phyloP scores from a whole-genome alignment of 1,140 invertebrate species.

The Antheraea pernyi region DNA sequence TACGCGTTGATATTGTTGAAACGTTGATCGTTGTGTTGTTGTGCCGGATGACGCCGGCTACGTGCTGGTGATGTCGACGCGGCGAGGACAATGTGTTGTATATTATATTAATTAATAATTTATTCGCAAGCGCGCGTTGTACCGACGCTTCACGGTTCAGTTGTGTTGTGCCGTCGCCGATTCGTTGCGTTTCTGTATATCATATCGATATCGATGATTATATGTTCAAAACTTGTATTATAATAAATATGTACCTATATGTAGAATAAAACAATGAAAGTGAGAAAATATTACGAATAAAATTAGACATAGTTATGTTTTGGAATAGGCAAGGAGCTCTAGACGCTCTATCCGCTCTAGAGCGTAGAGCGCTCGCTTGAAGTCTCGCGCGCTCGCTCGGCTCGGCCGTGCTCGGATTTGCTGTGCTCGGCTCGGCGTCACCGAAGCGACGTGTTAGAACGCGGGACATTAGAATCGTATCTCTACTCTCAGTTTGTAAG shows the following conservation, averaged over 20 bases:
- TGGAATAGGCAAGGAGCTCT: constrained; percentile 69
- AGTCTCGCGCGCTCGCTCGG: neutral
- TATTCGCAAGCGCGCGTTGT: constrained; percentile 65
- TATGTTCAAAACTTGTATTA: constrained; percentile 79
- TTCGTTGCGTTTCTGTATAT: constrained; percentile 76
- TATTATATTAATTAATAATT: constrained; percentile 58
- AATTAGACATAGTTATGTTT: constrained; percentile 75
- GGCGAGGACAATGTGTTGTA: constrained; percentile 32
- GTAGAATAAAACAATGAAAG: constrained; percentile 75
- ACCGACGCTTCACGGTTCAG: constrained; percentile 70
- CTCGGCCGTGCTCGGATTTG: no score
- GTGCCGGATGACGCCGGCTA: constrained; percentile 25
- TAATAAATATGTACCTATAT: constrained; percentile 75
- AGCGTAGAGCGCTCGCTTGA: neutral
- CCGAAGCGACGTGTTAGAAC: constrained; percentile 9
- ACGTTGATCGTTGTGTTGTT: constrained; percentile 62
- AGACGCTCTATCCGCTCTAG: constrained; percentile 46
- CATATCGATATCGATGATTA: constrained; percentile 77
- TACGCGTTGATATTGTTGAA: constrained; percentile 63
- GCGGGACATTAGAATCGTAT: constrained; percentile 63
- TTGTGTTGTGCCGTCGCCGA: constrained; percentile 73
- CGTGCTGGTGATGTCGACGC: constrained; percentile 28
- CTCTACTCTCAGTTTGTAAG: constrained; percentile 74
- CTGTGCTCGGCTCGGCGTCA: neutral
- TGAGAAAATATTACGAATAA: constrained; percentile 78